Conservation (phyloP, 1,140 invertebrate species). For the Nixonia krombeini region DNA sequence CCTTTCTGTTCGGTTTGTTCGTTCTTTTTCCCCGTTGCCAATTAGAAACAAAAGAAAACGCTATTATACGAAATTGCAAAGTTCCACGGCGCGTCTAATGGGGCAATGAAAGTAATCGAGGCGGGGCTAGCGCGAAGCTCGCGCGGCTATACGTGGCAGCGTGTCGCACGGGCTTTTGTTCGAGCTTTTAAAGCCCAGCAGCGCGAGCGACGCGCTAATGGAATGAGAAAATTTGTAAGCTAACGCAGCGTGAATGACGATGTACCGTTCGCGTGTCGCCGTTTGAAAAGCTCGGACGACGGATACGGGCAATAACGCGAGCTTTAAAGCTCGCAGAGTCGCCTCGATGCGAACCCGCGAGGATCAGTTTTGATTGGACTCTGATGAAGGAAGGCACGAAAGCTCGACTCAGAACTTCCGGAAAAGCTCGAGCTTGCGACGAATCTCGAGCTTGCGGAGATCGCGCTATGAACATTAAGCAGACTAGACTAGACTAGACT, state of each 20-base stretch:
- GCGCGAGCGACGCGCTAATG: slow-evolving; percentile 36
- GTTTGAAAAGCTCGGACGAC: slow-evolving; percentile 27
- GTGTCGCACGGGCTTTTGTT: slow-evolving; percentile 34
- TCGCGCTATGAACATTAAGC: background rate
- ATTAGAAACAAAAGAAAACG: slow-evolving; percentile 17
- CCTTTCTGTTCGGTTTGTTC: background rate
- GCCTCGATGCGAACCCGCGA: background rate
- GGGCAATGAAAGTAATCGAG: slow-evolving; percentile 15
- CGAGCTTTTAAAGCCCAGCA: slow-evolving; percentile 30
- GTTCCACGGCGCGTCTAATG: slow-evolving; percentile 19
- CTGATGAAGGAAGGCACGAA: background rate
- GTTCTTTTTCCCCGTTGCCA: background rate
- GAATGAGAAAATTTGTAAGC: slow-evolving; percentile 53
- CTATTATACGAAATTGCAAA: slow-evolving; percentile 11
- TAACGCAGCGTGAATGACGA: slow-evolving; percentile 45
- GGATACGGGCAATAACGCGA: slow-evolving; percentile 42
- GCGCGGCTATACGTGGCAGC: slow-evolving; percentile 4
- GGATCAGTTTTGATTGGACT: too few species aligned
- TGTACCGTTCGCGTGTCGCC: slow-evolving; percentile 18
- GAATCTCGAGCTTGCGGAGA: background rate
- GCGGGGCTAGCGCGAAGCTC: slow-evolving; percentile 1
- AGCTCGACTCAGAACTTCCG: too few species aligned
- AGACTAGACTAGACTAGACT: slow-evolving; percentile 8
- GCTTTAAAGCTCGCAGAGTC: slow-evolving; percentile 15
- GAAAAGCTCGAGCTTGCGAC: background rate